Evolutionary conservation across 2,113 vertebrate species (phyloP), one percentile per base, ranked within the genome.

Genomic region (Tyto alba): DNA sequence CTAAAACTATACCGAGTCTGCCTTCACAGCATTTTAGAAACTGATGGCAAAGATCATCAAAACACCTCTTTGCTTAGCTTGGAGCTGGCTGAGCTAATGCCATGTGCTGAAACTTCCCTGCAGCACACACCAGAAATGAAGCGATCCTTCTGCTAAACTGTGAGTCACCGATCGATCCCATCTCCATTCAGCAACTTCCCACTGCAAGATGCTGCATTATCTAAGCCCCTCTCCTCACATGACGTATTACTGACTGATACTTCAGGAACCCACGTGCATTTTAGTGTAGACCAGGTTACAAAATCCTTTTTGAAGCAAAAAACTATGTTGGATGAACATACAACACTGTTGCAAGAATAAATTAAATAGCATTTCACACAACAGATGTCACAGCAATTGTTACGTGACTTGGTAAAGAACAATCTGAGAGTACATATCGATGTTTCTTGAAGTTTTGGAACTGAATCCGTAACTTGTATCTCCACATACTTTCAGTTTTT

Each of bases 1-100:
- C 34, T 29, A 14, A 26, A 23, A 72, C 9, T 2, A 11, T 0
- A 56, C 3, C 0, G 0, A 55, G 19, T 15, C 30, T 34, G 18
- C 50, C n/a, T 68, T 23, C 43, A 32, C 6, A 72, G 53, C n/a
- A 18, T 62, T 53, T 47, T 19, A 62, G 60, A 57, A 85, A 66
- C 2, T 5, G 41, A 68, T 27, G 40, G 84, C 40, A 84, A 23
- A 91, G 66, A 30, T 2, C 10, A 7, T 23, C 43, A 45, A 43
- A 79, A 71, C 56, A 73, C n/a, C 68, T 20, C 36, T 75, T 30
- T 62, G 45, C 59, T 82, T 23, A 50, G 53, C 23, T 62, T 13
- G 50, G 57, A 75, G 80, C 77, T 22, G 68, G 47, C 47, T 77
- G 59, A 88, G 72, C 27, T 32, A 32, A 27, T 2, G 41, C 72